Evolutionary conservation across 2,888 invertebrate species (phyloP).

Genomic region (Drosophila pegasa): DNA sequence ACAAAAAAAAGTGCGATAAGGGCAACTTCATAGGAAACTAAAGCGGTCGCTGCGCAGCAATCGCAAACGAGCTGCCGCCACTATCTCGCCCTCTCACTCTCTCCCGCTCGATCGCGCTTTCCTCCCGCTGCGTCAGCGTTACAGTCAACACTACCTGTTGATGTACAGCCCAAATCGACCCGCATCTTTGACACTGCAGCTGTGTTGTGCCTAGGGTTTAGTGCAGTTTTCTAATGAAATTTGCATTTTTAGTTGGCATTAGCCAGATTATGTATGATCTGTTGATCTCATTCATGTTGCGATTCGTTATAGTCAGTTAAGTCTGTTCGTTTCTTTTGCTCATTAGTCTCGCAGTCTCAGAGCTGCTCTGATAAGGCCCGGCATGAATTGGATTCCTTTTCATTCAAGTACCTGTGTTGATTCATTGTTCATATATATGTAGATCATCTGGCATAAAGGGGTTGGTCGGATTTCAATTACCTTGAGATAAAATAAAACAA

Average conservation of each 20-base stretch:
- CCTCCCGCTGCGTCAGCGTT: slow-evolving; percentile 31
- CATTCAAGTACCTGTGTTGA: background rate
- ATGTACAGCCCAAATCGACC: slow-evolving; percentile 18
- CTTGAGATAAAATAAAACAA: background rate
- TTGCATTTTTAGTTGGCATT: too few relatives aligned
- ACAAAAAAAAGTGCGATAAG: slow-evolving; percentile 37
- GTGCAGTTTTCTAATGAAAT: background rate
- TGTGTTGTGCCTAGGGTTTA: background rate
- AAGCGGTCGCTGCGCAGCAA: slow-evolving; percentile 18
- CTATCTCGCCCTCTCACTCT: background rate
- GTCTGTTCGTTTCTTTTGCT: background rate
- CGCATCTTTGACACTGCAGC: background rate
- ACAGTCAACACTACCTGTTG: slow-evolving; percentile 54
- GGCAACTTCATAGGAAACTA: slow-evolving; percentile 41
- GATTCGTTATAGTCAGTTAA: background rate
- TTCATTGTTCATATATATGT: background rate
- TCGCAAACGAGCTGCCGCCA: slow-evolving; percentile 8
- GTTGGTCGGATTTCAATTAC: background rate
- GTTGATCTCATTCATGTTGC: background rate
- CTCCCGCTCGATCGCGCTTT: background rate
- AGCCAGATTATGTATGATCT: background rate
- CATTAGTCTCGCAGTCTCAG: background rate
- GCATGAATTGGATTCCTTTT: background rate
- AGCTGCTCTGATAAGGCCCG: background rate
- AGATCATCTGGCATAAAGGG: background rate